Percentiles rank a stretch among this genome's conserved stretches.
phyloP scores from a whole-genome alignment of 53 echinoderm and acorn worm genomes.

The Glandiceps talaboti region DNA sequence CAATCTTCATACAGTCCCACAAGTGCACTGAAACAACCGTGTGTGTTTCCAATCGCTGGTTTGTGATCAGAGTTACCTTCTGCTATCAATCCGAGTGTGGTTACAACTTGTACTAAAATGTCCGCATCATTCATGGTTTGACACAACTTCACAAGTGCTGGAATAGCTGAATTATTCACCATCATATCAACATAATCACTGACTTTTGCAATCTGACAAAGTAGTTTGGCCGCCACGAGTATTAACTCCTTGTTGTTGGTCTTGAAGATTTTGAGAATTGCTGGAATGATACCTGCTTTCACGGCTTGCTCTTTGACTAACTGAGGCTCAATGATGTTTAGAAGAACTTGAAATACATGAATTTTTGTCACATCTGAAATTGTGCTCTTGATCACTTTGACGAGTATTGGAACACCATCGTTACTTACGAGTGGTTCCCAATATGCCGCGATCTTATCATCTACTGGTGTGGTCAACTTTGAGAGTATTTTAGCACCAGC shows the following conservation, averaged over 20 bases:
- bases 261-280: constrained; percentile 48
- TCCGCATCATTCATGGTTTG: constrained; percentile 52
- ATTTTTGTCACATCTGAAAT: constrained; percentile 55
- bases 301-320: constrained; percentile 77
- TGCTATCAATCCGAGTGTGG: constrained; percentile 71
- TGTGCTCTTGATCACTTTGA: constrained; percentile 81
- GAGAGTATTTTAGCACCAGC: constrained; percentile 60
- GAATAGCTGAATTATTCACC: constrained; percentile 56
- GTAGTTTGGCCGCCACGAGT: constrained; percentile 49
- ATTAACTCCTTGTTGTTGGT: constrained; percentile 54
- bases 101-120: constrained; percentile 65
- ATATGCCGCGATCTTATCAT: constrained; percentile 29
- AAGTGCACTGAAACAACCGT: constrained; percentile 46
- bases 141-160: constrained; percentile 67
- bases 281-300: constrained; percentile 57
- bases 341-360: constrained; percentile 53
- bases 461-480: constrained; percentile 38
- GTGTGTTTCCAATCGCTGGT: constrained; percentile 50
- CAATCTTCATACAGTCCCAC: constrained; percentile 61
- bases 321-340: constrained; percentile 56
- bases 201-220: constrained; percentile 58
- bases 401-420: constrained; percentile 38
- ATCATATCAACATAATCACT: constrained; percentile 41
- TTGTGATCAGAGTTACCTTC: constrained; percentile 46
- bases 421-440: constrained; percentile 55